Evolutionary conservation across 2,797 vertebrate species (phyloP), one percentile per base, ranked within the genome.

Genomic region (Spinibarbus caldwelli): DNA sequence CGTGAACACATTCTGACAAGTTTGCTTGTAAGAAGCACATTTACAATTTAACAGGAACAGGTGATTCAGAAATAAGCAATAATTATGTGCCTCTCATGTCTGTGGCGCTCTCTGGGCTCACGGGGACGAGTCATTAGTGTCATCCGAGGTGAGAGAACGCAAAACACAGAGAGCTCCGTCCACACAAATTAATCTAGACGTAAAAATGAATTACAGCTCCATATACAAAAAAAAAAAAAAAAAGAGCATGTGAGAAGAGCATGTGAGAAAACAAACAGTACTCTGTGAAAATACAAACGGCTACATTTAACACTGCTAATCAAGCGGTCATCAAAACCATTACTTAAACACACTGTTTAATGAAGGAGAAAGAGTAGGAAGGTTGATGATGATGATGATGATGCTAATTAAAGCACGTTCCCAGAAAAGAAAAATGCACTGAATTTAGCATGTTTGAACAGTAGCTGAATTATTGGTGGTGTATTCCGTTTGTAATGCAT

Each of bases 261-360:
- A 72, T 7, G 57, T 72, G 34, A 89, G 59, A 64, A 45, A 68
- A 71, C 70, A 81, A 47, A 66, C 45, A 66, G 72, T 68, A 17
- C 71, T 54, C 15, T 68, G 57, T 86, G 72, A 82, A 87, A 82
- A 86, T 76, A 68, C 80, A 78, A 88, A 88, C 78, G 45, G 71
- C 72, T 84, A 85, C 66, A 81, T 78, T 75, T 77, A 80, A 85
- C 72, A 41, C 31, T 45, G 70, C 81, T 87, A 89, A 91, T 91
- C 83, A 89, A 87, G 87, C n/a, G 80, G 88, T 86, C 88, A 90
- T 90, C 87, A 90, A 88, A 89, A 85, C 82, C 89, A 89, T 89
- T 90, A 89, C 81, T 89, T 87, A 84, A 86, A 89, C 83, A 87
- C 78, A 78, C 66, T 26, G 85, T 80, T 87, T 87, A 91, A 90